These are phyloP conservation scores for Rhimphoctona megacephalus DNA, from an alignment of 2,888 invertebrate species.

Conservation along the genomic window DNA sequence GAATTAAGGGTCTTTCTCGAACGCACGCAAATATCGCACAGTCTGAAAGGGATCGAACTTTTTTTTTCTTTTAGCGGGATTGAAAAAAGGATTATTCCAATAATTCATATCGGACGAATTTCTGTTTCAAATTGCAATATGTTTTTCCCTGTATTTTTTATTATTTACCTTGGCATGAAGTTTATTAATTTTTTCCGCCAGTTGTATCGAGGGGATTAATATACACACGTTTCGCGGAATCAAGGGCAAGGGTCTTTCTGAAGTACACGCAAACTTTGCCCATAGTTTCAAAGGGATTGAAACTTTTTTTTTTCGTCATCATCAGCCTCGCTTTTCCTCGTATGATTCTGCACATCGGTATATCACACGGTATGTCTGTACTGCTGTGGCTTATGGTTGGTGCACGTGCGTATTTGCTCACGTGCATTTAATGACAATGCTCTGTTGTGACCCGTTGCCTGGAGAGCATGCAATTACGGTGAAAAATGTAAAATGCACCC, in stretches of 20 bases:
- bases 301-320: slow-evolving; percentile 49
- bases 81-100: neutral
- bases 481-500: slow-evolving; percentile 81
- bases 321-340: slow-evolving; percentile 41
- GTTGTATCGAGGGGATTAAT: neutral
- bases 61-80: neutral
- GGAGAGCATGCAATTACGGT: slow-evolving; percentile 79
- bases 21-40: neutral
- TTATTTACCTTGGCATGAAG: neutral
- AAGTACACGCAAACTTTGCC: slow-evolving; percentile 31
- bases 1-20: neutral
- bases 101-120: neutral
- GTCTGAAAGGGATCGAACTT: neutral
- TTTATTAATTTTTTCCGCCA: slow-evolving; percentile 3
- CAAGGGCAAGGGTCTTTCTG: slow-evolving; percentile 57
- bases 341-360: slow-evolving; percentile 20
- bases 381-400: slow-evolving; percentile 34
- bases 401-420: slow-evolving; percentile 79
- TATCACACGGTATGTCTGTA: slow-evolving; percentile 32
- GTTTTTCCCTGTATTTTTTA: neutral
- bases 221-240: slow-evolving; percentile 57
- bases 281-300: slow-evolving; percentile 12
- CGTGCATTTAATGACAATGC: slow-evolving; percentile 83
- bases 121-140: neutral
- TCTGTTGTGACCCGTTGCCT: slow-evolving; percentile 72